Conservation (phyloP, 2,113 vertebrate species). For the Nycticebus coucang region DNA sequence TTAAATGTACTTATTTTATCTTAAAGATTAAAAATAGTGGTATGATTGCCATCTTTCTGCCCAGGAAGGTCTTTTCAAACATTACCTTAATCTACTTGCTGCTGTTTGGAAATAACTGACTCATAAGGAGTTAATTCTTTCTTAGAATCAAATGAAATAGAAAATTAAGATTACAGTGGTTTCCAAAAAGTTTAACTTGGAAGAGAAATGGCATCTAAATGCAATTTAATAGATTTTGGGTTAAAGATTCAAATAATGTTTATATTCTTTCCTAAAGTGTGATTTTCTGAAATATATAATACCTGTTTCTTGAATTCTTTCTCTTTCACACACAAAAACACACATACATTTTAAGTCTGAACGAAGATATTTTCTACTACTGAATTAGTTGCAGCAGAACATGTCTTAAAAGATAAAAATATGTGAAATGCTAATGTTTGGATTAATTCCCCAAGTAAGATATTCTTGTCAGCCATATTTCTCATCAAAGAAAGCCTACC, state of each 20-base stretch:
- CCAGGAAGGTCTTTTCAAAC: not conserved
- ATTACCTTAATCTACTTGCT: not conserved
- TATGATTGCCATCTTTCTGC: not conserved
- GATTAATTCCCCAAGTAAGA: not conserved
- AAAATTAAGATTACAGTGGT: not conserved
- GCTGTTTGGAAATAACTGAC: not conserved
- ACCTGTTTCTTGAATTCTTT: not conserved
- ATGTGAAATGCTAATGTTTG: not conserved
- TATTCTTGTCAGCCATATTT: not conserved
- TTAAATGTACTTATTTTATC: not conserved
- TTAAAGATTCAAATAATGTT: slow-evolving; percentile 38
- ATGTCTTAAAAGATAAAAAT: not conserved
- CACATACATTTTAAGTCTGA: not conserved
- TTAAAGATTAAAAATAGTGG: not conserved
- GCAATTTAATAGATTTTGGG: not conserved
- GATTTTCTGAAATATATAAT: slow-evolving; percentile 19
- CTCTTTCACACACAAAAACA: not conserved
- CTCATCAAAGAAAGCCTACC: not conserved
- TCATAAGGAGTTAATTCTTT: not conserved
- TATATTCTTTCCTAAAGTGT: not conserved
- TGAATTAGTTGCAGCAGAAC: not conserved
- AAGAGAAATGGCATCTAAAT: not conserved
- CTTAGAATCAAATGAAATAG: not conserved
- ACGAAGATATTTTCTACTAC: not conserved
- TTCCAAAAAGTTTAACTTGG: not conserved